Conservation (phyloP, 2,888 invertebrate species). For the Stenotaenia linearis region DNA sequence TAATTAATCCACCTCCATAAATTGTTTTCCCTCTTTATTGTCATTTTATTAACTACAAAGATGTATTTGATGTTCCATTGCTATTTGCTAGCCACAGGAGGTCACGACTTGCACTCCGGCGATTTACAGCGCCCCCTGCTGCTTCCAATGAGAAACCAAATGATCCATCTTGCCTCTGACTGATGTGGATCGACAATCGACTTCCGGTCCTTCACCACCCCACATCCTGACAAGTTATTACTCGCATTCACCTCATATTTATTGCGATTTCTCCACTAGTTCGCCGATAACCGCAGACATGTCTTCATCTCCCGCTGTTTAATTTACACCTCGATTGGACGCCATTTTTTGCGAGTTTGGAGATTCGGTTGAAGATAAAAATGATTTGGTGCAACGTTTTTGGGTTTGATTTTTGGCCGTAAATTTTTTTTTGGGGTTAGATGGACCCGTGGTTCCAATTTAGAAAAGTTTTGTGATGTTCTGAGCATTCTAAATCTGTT, state of each 20-base stretch:
- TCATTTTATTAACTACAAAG: background rate
- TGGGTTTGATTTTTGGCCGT: too few species aligned
- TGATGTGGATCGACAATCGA: background rate
- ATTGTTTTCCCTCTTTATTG: background rate
- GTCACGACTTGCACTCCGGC: background rate
- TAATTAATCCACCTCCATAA: background rate
- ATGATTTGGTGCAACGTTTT: too few species aligned
- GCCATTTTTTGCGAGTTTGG: background rate
- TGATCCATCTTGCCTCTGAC: background rate
- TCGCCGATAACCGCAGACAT: background rate
- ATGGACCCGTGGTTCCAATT: too few species aligned
- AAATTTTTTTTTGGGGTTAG: too few species aligned
- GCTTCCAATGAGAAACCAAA: constrained; percentile 3
- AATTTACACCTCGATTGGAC: background rate
- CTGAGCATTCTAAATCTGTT: too few species aligned
- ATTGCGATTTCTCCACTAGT: constrained; percentile 1
- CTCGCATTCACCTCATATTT: background rate
- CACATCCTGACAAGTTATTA: background rate
- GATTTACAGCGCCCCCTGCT: background rate
- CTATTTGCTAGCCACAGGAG: constrained; percentile 13
- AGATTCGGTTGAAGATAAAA: too few species aligned
- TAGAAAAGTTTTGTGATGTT: too few species aligned
- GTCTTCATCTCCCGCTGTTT: background rate
- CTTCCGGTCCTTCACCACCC: background rate
- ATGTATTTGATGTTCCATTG: constrained; percentile 7